Evolutionary conservation across 2,888 invertebrate species (phyloP).

Genomic region (Apodemia zela): DNA sequence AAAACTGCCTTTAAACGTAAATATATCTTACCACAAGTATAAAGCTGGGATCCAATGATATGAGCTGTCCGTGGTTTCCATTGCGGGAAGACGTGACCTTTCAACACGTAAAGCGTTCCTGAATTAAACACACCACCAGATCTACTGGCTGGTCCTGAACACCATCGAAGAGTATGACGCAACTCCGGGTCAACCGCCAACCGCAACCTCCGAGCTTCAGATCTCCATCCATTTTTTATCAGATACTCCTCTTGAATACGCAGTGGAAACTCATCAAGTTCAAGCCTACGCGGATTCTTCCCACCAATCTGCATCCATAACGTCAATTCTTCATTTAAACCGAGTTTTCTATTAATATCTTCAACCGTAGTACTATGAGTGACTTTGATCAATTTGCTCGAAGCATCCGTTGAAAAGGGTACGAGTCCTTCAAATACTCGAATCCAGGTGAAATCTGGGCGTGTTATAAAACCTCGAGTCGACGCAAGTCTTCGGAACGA

Average conservation of each 20-base stretch:
- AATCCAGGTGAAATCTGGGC: slow-evolving; percentile 78
- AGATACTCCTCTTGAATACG: slow-evolving; percentile 82
- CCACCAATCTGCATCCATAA: slow-evolving; percentile 81
- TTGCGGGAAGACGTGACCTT: slow-evolving; percentile 85
- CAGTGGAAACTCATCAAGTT: slow-evolving; percentile 77
- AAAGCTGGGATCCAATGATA: slow-evolving; percentile 80
- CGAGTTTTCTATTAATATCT: slow-evolving; percentile 71
- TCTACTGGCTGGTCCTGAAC: slow-evolving; percentile 79
- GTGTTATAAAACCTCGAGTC: slow-evolving; percentile 70
- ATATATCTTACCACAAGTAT: slow-evolving; percentile 70
- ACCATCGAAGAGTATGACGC: slow-evolving; percentile 81
- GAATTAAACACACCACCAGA: slow-evolving; percentile 65
- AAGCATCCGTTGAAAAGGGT: slow-evolving; percentile 70
- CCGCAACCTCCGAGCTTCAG: slow-evolving; percentile 79
- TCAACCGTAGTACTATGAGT: slow-evolving; percentile 79
- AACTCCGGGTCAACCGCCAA: slow-evolving; percentile 84
- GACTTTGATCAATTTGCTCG: slow-evolving; percentile 78
- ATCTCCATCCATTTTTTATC: slow-evolving; percentile 79
- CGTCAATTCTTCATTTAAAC: slow-evolving; percentile 69
- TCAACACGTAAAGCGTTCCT: slow-evolving; percentile 80
- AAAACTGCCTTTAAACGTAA: neutral
- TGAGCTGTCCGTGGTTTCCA: slow-evolving; percentile 83
- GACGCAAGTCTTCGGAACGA: slow-evolving; percentile 74
- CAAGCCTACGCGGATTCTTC: slow-evolving; percentile 76
- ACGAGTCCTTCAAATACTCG: slow-evolving; percentile 81